Conservation (phyloP, 2,797 vertebrate genomes). For the Falco biarmicus region DNA sequence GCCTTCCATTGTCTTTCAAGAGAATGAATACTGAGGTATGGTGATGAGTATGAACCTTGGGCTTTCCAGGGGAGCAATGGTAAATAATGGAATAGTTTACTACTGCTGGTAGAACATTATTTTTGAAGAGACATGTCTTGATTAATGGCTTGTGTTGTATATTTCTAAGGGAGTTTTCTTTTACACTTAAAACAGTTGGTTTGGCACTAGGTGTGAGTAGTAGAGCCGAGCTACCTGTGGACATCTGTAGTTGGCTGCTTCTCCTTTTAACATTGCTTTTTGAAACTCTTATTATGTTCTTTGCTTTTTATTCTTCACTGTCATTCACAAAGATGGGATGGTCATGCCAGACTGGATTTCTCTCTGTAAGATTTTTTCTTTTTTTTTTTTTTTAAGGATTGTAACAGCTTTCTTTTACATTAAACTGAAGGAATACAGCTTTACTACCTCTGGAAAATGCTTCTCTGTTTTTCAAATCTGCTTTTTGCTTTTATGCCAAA, state of each 20-base stretch:
- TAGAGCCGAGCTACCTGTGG: neutral
- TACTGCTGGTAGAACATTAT: neutral
- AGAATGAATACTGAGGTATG: neutral
- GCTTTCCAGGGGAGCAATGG: neutral
- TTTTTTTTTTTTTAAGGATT: neutral
- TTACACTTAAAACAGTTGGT: neutral
- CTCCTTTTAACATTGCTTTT: neutral
- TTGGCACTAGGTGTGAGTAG: neutral
- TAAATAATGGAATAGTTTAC: neutral
- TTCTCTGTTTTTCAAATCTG: neutral
- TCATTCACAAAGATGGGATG: neutral
- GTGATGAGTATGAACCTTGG: neutral
- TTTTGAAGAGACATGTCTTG: neutral
- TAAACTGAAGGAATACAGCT: neutral
- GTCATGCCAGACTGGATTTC: neutral
- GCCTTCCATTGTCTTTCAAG: neutral
- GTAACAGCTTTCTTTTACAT: neutral
- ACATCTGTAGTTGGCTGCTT: neutral
- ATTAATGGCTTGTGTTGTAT: neutral
- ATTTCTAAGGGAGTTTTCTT: neutral
- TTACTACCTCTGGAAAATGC: neutral
- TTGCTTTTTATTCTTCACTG: neutral
- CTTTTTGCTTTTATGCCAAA: slow-evolving; percentile 6
- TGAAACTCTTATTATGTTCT: neutral
- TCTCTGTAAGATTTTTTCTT: neutral